Evolutionary conservation across 2,113 vertebrate genomes (phyloP), one percentile per base, ranked within the genome.

Genomic region (Solea senegalensis): DNA sequence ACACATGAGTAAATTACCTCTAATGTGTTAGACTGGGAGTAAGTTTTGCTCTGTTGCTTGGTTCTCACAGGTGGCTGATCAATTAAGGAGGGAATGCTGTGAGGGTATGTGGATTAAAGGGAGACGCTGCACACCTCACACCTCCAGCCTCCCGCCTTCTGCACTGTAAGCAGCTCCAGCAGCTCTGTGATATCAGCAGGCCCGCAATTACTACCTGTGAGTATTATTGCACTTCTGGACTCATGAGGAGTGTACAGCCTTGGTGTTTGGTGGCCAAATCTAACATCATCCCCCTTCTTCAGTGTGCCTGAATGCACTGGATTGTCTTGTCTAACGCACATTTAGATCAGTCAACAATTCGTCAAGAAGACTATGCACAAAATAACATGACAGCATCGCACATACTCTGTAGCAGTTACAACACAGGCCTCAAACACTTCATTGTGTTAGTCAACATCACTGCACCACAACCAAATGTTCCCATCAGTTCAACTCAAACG

Each of bases 81-180:
- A 57, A 55, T 27, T 73, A 81, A 90, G 74, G 71, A 74, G 62
- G 56, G 45, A 72, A 77, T 56, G 81, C 85, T 76, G 53, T 9
- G 60, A 72, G 84, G 90, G 86, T 14, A 93, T 93, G 92, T 89
- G 89, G 92, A 87, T 82, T 87, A 84, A 78, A 65, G 68, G 78
- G 78, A 85, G 80, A 82, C 75, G 8, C 68, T 68, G 79, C 74
- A 71, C 77, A 60, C 83, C 74, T 82, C 82, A 80, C 63, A 65
- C 60, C 70, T 76, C 55, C 80, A 65, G 69, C 69, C 62, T 76
- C 70, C 76, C 67, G 8, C 72, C 58, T 64, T 68, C 69, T 80
- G 71, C 73, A 51, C 84, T 67, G 72, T 90, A 77, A 87, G 77
- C 73, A 80, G 74, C 70, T 76, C 55, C 84, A 68, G 67, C 54